Evolutionary conservation across 2,888 invertebrate species (phyloP).

Genomic region (Temnothorax ravouxi): DNA sequence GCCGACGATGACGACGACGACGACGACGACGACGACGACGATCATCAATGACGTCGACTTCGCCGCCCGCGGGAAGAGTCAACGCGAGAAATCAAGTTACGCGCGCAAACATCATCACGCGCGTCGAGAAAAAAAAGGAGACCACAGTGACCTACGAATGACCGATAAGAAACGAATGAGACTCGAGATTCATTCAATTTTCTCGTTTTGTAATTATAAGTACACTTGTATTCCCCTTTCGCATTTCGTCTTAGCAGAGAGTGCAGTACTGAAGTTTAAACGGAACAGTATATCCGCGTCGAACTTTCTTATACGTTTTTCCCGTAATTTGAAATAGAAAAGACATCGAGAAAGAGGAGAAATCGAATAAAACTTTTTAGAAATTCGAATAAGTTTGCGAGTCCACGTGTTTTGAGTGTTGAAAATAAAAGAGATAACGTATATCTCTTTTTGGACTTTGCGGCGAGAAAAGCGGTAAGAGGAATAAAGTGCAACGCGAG

Average conservation of each 20-base stretch:
- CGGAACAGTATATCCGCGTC: too few relatives aligned
- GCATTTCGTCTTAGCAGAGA: not conserved
- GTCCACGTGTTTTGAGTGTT: not conserved
- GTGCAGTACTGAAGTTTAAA: not conserved
- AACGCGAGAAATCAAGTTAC: not conserved
- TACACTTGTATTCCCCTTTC: not conserved
- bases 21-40: not conserved
- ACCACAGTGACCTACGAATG: not conserved
- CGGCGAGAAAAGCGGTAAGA: not conserved
- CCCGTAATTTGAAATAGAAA: not conserved
- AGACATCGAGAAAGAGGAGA: not conserved
- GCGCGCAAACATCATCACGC: too few relatives aligned
- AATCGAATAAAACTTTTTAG: not conserved
- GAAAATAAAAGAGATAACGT: not conserved
- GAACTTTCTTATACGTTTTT: not conserved
- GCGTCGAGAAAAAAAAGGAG: not conserved
- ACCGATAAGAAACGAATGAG: not conserved
- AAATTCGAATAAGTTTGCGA: not conserved
- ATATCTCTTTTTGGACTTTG: not conserved
- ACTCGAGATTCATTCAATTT: not conserved
- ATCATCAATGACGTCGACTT: not conserved
- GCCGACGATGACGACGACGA: not conserved
- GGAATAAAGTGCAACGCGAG: not conserved
- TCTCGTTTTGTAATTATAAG: not conserved
- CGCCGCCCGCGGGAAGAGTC: not conserved